A percentile compares a stretch with the other conserved stretches of the same genome.
phyloP scores from a whole-genome alignment of 2,113 vertebrate genomes.

The Prinia subflava region DNA sequence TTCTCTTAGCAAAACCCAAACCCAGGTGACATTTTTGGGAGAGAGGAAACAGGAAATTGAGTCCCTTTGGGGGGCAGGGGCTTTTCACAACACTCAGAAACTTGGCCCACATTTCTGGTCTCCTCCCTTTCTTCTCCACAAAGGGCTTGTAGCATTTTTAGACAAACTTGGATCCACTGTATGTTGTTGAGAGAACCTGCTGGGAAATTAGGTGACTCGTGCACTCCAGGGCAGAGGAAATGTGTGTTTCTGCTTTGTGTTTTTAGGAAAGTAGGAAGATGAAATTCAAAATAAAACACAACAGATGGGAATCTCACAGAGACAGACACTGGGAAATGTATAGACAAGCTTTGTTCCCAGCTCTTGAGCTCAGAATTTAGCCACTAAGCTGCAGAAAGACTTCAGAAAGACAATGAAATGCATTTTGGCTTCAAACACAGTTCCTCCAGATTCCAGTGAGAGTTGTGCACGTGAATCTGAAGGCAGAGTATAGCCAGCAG shows the following conservation, averaged over 20 bases:
- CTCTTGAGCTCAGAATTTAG: conserved; percentile 9
- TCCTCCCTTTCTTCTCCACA: conserved; percentile 8
- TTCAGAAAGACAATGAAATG: conserved; percentile 44
- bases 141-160: conserved; percentile 16
- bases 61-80: background rate
- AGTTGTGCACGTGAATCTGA: conserved; percentile 25
- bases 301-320: conserved; percentile 42
- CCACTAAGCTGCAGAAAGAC: background rate
- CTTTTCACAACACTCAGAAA: conserved; percentile 17
- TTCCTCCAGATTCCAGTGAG: conserved; percentile 16
- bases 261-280: conserved; percentile 36
- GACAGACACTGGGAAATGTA: conserved; percentile 20
- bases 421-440: conserved; percentile 31
- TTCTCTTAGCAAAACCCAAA: conserved; percentile 40
- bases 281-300: conserved; percentile 27
- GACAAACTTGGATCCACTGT: background rate
- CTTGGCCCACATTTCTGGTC: background rate
- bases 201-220: conserved; percentile 44
- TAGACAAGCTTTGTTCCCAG: conserved; percentile 23
- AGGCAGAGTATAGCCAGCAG: conserved; percentile 25
- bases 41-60: conserved; percentile 42
- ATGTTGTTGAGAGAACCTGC: conserved; percentile 27
- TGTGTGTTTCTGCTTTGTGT: conserved; percentile 27
- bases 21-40: conserved; percentile 43
- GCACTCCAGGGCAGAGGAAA: conserved; percentile 3